Evolutionary conservation across 2,888 invertebrate species (phyloP).

Genomic region (Laothoe populi): DNA sequence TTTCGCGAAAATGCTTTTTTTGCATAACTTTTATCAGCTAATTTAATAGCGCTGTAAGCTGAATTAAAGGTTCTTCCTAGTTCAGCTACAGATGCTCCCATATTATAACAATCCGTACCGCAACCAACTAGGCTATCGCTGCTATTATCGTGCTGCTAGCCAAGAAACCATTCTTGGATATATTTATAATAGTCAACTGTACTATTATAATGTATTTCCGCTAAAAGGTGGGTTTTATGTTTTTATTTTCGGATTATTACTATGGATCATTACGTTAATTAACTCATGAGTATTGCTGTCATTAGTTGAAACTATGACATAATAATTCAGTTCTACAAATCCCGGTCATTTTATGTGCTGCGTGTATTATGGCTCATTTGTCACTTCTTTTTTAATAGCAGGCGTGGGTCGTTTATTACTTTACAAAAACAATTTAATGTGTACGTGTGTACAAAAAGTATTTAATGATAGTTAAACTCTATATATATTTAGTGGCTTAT

Average conservation of each 20-base stretch:
- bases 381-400: slow-evolving; percentile 14
- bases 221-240: slow-evolving; percentile 13
- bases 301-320: background rate
- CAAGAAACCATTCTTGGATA: background rate
- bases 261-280: slow-evolving; percentile 17
- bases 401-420: background rate
- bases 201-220: background rate
- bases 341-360: slow-evolving; percentile 18
- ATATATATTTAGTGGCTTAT: background rate
- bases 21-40: slow-evolving; percentile 2
- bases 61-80: too few relatives aligned
- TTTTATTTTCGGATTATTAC: slow-evolving; percentile 18
- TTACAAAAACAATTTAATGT: too few relatives aligned
- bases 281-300: slow-evolving; percentile 3
- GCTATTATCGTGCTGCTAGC: too few relatives aligned
- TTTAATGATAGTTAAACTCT: too few relatives aligned
- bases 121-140: too few relatives aligned
- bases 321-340: slow-evolving; percentile 3
- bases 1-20: slow-evolving; percentile 11
- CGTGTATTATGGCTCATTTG: slow-evolving; percentile 7
- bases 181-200: background rate
- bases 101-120: too few relatives aligned
- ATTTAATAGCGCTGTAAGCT: too few relatives aligned
- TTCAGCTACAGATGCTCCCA: too few relatives aligned
- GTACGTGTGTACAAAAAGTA: slow-evolving; percentile 10